Conservation (phyloP, 2,797 vertebrate genomes). For the Mus spretus region DNA sequence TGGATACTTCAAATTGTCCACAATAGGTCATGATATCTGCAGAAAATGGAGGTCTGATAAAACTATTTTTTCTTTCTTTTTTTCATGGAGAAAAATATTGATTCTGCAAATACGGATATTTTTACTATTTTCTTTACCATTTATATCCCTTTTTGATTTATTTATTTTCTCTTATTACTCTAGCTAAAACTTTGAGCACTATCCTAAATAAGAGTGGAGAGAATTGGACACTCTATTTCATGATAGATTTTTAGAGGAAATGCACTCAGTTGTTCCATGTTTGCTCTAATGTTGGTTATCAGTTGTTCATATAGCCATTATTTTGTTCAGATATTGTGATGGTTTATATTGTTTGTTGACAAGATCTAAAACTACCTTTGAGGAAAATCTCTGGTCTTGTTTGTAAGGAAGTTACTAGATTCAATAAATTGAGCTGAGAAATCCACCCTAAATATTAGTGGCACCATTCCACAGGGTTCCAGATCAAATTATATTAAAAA, state of each 20-base stretch:
- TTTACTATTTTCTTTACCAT: background rate
- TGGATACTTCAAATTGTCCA: background rate
- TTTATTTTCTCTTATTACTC: background rate
- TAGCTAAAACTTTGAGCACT: background rate
- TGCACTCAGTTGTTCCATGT: background rate
- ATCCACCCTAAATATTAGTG: background rate
- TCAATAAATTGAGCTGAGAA: background rate
- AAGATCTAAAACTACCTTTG: background rate
- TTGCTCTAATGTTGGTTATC: background rate
- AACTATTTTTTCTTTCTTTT: constrained; percentile 3
- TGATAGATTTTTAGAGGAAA: background rate
- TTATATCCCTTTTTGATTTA: background rate
- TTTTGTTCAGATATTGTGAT: background rate
- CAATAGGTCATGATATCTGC: background rate
- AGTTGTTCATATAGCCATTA: background rate
- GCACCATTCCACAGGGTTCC: background rate
- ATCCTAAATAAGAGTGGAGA: background rate
- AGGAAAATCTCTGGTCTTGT: background rate
- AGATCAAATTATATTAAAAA: background rate
- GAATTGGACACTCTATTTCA: background rate
- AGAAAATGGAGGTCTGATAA: background rate
- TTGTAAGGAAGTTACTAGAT: background rate
- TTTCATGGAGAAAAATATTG: background rate
- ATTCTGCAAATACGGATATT: background rate
- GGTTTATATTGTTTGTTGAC: background rate